These are phyloP conservation scores for Anas acuta DNA, from an alignment of 2,797 vertebrate species.

Conservation along the genomic window DNA sequence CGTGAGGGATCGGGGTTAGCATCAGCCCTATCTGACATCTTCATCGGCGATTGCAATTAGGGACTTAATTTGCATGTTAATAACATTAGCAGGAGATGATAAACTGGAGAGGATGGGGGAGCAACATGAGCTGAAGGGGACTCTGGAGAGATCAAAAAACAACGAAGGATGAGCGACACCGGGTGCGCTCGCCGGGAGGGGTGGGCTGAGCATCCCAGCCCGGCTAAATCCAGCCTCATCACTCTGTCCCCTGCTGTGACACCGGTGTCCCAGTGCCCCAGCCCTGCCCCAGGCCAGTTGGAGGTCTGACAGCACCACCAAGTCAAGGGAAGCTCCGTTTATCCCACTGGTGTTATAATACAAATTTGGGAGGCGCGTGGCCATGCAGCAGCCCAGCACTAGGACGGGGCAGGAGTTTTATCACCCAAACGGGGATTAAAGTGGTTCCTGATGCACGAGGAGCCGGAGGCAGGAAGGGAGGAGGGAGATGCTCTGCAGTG, in stretches of 20 bases:
- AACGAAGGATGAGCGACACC: not conserved
- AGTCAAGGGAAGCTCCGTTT: not conserved
- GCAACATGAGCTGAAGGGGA: not conserved
- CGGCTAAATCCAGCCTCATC: not conserved
- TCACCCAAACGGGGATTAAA: not conserved
- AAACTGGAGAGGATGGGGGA: not conserved
- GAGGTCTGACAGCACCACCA: not conserved
- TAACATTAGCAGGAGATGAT: constrained; percentile 12
- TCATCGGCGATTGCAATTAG: constrained; percentile 15
- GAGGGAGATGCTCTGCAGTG: not conserved
- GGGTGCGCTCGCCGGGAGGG: too few relatives aligned
- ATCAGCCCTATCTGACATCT: constrained; percentile 36
- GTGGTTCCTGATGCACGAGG: not conserved
- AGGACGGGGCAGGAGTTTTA: constrained; percentile 22
- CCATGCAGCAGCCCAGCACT: not conserved
- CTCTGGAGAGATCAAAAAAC: not conserved
- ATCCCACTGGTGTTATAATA: fast-evolving
- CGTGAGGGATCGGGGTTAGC: not conserved
- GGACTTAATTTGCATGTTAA: constrained; percentile 50
- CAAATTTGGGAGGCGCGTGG: not conserved
- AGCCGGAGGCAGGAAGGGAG: constrained; percentile 29
- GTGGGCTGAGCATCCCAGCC: not conserved
- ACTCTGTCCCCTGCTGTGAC: not conserved
- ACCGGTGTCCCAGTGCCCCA: not conserved
- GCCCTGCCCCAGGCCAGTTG: not conserved